phyloP scores from a whole-genome alignment of 2,888 invertebrate genomes.

The Melieria picta region DNA sequence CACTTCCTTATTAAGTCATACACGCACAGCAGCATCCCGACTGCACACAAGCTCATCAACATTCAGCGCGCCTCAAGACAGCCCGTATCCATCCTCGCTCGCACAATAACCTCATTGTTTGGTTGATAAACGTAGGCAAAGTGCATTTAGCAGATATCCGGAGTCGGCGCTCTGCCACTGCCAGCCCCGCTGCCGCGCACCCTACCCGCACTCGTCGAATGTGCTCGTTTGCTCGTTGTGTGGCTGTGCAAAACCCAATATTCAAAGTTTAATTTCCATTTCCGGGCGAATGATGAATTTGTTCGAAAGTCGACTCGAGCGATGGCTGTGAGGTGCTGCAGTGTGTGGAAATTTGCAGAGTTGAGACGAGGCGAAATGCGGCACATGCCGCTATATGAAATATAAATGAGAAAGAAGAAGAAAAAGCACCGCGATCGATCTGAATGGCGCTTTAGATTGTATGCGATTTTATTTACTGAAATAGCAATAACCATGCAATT shows the following conservation, averaged over 20 bases:
- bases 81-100: neutral
- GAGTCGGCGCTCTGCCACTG: neutral
- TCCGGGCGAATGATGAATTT: constrained; percentile 9
- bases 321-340: no score
- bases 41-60: neutral
- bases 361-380: no score
- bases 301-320: no score
- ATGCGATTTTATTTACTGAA: no score
- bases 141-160: neutral
- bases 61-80: no score
- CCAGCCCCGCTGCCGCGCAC: neutral
- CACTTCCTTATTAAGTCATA: constrained; percentile 20
- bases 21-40: neutral
- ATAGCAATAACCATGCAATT: no score
- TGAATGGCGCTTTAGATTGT: no score
- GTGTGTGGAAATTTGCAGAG: no score
- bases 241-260: neutral
- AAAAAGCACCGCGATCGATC: no score
- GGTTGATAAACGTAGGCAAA: neutral
- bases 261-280: constrained; percentile 22
- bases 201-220: constrained; percentile 4
- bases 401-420: no score
- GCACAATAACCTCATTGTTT: constrained; percentile 12
- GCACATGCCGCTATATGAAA: no score
- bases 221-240: no score